A percentile compares a stretch with the other conserved stretches of the same genome.
These are phyloP conservation scores for Austrofundulus limnaeus DNA, from an alignment of 2,113 vertebrate genomes.

Conservation along the genomic window DNA sequence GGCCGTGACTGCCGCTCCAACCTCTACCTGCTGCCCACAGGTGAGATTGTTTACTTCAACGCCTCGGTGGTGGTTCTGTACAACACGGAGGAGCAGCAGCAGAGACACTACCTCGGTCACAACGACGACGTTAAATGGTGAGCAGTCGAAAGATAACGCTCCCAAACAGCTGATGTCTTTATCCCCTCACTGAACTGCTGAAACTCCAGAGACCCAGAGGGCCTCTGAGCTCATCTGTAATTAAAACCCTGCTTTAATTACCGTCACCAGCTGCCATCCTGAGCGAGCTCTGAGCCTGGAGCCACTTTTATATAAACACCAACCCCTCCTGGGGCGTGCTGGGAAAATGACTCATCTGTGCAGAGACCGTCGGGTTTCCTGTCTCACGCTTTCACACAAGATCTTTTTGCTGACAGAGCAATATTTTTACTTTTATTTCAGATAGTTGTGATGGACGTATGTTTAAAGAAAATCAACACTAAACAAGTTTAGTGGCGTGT, in stretches of 20 bases:
- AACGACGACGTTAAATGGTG: constrained; percentile 93
- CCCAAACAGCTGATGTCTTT: too few relatives aligned
- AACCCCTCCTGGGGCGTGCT: constrained; percentile 32
- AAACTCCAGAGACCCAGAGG: too few relatives aligned
- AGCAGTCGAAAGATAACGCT: constrained; percentile 12
- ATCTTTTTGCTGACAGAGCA: not conserved
- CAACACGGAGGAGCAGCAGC: constrained; percentile 88
- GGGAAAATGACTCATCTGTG: constrained; percentile 34
- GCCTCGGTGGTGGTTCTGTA: constrained; percentile 90
- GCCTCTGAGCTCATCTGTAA: constrained; percentile 2
- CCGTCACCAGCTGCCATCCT: constrained; percentile 9
- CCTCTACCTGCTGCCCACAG: constrained; percentile 89
- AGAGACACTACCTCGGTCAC: constrained; percentile 92
- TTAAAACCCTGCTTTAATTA: constrained; percentile 19
- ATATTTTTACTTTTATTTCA: not conserved
- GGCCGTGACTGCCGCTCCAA: constrained; percentile 90
- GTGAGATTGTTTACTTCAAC: constrained; percentile 91
- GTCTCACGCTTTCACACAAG: constrained; percentile 24
- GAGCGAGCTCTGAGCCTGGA: constrained; percentile 22
- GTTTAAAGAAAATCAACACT: too few relatives aligned
- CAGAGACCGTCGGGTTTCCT: constrained; percentile 2
- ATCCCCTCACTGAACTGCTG: too few relatives aligned
- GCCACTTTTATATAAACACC: constrained; percentile 25
- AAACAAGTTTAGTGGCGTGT: too few relatives aligned
- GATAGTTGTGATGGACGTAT: too few relatives aligned